phyloP scores from a whole-genome alignment of 1,140 invertebrate species.

The Ceratina calcarata region DNA sequence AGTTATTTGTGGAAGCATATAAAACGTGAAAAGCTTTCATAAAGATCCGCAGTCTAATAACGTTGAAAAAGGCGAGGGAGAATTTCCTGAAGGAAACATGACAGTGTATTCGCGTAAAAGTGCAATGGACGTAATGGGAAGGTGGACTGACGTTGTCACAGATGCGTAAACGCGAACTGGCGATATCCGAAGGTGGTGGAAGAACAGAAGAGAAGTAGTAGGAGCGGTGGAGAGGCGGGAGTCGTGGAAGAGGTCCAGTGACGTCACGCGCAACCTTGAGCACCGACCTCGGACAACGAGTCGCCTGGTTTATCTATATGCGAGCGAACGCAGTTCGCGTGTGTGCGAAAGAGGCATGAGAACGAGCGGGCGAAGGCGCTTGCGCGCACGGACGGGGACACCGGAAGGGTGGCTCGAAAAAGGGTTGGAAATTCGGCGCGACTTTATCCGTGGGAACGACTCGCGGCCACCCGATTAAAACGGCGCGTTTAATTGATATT shows the following conservation, averaged over 20 bases:
- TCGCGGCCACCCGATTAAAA: conserved; percentile 14
- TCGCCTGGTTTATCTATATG: conserved; percentile 68
- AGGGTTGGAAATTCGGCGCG: conserved; percentile 44
- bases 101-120: too few relatives aligned
- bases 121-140: neutral
- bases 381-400: conserved; percentile 18
- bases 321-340: conserved; percentile 54
- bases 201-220: conserved; percentile 2
- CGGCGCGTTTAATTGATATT: conserved; percentile 29
- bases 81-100: too few relatives aligned
- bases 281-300: conserved; percentile 78
- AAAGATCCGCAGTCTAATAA: too few relatives aligned
- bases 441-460: conserved; percentile 29
- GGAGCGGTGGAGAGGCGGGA: conserved; percentile 39
- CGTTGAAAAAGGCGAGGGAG: too few relatives aligned
- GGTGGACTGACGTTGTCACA: conserved; percentile 26
- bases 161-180: conserved; percentile 55
- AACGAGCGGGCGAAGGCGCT: conserved; percentile 41
- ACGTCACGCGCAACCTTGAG: conserved; percentile 78
- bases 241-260: conserved; percentile 66
- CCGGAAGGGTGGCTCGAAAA: neutral
- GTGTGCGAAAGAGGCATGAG: conserved; percentile 35
- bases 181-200: conserved; percentile 61
- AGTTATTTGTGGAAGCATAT: too few relatives aligned
- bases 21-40: too few relatives aligned